A percentile compares a stretch with the other conserved stretches of the same genome.
phyloP scores from a whole-genome alignment of 2,113 vertebrate species.

The Aspiorhynchus laticeps region DNA sequence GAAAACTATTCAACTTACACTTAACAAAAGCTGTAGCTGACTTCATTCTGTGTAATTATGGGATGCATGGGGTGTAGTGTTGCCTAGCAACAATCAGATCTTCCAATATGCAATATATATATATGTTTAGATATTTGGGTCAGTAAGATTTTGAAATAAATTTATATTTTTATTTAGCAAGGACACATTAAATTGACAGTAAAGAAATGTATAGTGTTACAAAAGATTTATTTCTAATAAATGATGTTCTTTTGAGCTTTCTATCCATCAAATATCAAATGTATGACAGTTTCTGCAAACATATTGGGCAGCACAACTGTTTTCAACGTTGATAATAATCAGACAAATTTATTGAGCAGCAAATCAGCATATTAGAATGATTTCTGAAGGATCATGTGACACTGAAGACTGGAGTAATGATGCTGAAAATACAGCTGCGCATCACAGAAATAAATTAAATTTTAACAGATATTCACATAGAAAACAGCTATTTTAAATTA shows the following conservation, averaged over 20 bases:
- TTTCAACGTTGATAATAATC: not conserved
- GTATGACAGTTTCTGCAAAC: not conserved
- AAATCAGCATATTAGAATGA: not conserved
- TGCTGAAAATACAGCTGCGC: too few species aligned
- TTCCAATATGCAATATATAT: not conserved
- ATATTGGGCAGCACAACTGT: not conserved
- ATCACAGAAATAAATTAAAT: too few species aligned
- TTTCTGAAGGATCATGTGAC: not conserved
- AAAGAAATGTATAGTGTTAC: not conserved
- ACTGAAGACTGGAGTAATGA: slow-evolving; percentile 2
- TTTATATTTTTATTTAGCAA: not conserved
- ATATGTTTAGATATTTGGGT: not conserved
- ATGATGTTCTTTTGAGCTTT: not conserved
- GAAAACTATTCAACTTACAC: not conserved
- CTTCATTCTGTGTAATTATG: not conserved
- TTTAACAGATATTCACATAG: not conserved
- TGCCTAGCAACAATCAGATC: not conserved
- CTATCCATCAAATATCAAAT: not conserved
- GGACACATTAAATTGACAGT: not conserved
- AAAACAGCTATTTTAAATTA: not conserved
- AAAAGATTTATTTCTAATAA: not conserved
- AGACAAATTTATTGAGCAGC: not conserved
- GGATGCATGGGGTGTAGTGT: not conserved
- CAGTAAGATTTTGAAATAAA: not conserved
- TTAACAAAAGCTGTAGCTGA: not conserved